A percentile compares a stretch with the other conserved stretches of the same genome.
Conservation (phyloP, 2,113 vertebrate genomes). For the Bettongia penicillata region DNA sequence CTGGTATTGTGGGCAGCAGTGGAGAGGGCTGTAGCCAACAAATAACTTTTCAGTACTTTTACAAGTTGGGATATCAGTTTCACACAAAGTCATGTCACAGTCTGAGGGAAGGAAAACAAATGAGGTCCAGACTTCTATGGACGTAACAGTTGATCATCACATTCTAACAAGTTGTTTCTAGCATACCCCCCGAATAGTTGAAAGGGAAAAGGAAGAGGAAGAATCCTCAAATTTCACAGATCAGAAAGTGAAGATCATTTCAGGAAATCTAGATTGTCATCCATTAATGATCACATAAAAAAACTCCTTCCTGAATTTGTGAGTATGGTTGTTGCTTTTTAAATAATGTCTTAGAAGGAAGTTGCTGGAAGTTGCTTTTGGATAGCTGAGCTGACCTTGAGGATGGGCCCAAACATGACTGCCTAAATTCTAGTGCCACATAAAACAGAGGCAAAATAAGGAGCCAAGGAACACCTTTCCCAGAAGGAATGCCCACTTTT, state of each 20-base stretch:
- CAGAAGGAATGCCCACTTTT: neutral
- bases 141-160: neutral
- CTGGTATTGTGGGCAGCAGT: constrained; percentile 95
- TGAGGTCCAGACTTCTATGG: neutral
- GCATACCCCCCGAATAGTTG: neutral
- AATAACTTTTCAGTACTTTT: constrained; percentile 88
- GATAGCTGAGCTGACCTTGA: constrained; percentile 5
- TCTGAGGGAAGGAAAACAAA: constrained; percentile 82
- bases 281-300: neutral
- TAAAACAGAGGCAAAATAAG: neutral
- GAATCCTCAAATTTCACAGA: neutral
- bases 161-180: neutral
- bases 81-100: constrained; percentile 94
- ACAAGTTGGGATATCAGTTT: constrained; percentile 87
- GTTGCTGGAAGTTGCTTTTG: constrained; percentile 2
- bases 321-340: neutral
- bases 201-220: neutral
- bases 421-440: neutral
- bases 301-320: neutral
- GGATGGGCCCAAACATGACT: neutral
- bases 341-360: neutral
- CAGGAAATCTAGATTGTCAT: neutral
- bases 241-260: neutral
- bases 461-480: neutral
- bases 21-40: constrained; percentile 88